phyloP scores from a whole-genome alignment of 2,113 vertebrate species.

The Hemiprocne comata region DNA sequence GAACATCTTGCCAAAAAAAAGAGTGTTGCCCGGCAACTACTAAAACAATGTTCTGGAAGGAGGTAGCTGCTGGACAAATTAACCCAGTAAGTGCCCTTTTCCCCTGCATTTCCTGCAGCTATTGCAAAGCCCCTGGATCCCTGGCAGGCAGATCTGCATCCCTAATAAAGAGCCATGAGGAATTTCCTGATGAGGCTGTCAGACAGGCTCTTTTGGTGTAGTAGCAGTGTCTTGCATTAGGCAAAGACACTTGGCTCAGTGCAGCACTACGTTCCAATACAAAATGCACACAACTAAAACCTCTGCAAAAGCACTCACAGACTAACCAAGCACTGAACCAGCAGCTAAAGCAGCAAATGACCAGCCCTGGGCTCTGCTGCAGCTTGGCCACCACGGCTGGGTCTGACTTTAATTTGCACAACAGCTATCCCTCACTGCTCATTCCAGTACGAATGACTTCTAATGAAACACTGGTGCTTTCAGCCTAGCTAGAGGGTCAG shows the following conservation, averaged over 20 bases:
- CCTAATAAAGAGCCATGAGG: background rate
- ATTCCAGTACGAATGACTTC: accelerated
- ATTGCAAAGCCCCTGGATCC: background rate
- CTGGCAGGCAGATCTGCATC: background rate
- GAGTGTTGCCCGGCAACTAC: conserved; percentile 67
- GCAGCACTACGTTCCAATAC: accelerated
- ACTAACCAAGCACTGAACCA: accelerated
- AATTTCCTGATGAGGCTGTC: conserved; percentile 13
- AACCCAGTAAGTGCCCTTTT: conserved; percentile 33
- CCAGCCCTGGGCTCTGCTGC: background rate
- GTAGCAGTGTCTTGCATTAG: background rate
- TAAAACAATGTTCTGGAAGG: conserved; percentile 60
- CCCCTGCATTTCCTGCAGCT: background rate
- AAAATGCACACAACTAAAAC: background rate
- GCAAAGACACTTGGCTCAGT: background rate
- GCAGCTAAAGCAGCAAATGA: background rate
- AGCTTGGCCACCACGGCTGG: background rate
- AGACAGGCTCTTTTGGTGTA: background rate
- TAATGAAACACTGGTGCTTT: accelerated
- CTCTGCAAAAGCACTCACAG: accelerated
- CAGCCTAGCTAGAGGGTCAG: background rate
- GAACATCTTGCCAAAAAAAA: conserved; percentile 64
- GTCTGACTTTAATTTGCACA: accelerated
- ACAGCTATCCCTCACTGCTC: accelerated
- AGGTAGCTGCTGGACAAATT: conserved; percentile 50